These are phyloP conservation scores for Drosophila seclusa DNA, from an alignment of 2,888 invertebrate species.

Conservation along the genomic window DNA sequence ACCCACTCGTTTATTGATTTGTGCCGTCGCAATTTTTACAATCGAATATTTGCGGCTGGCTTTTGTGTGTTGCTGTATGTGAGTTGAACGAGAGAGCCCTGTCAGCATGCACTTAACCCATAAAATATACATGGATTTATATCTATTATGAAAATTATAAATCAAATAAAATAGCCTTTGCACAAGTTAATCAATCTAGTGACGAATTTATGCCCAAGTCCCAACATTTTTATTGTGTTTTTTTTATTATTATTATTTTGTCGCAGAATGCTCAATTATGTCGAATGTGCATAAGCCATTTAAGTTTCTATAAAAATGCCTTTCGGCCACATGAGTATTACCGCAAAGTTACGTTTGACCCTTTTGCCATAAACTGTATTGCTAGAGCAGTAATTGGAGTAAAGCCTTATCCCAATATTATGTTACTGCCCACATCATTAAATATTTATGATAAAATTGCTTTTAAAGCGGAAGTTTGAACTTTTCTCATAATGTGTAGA, in stretches of 20 bases:
- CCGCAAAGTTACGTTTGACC: not conserved
- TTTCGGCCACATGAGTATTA: not conserved
- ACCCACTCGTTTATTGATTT: conserved; percentile 56
- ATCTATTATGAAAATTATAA: conserved; percentile 2
- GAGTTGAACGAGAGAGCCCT: not conserved
- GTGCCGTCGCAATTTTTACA: conserved; percentile 18
- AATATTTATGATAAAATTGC: not conserved
- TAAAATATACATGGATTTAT: conserved; percentile 42
- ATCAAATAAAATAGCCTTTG: not conserved
- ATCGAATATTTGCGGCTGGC: not conserved
- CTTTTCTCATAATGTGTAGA: not conserved
- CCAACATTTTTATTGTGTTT: not conserved
- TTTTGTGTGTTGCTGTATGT: conserved; percentile 11
- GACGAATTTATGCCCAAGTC: not conserved
- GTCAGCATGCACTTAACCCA: conserved; percentile 53
- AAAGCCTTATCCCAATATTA: not conserved
- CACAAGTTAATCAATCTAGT: not conserved
- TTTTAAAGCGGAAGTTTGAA: not conserved
- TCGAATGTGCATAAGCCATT: not conserved
- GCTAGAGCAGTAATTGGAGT: not conserved
- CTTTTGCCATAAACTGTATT: not conserved
- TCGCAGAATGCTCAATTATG: not conserved
- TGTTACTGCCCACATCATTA: not conserved
- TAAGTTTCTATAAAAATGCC: too few relatives aligned
- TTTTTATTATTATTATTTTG: not conserved